These are phyloP conservation scores for Crotalus tigris DNA, from an alignment of 2,113 vertebrate genomes.

Conservation along the genomic window DNA sequence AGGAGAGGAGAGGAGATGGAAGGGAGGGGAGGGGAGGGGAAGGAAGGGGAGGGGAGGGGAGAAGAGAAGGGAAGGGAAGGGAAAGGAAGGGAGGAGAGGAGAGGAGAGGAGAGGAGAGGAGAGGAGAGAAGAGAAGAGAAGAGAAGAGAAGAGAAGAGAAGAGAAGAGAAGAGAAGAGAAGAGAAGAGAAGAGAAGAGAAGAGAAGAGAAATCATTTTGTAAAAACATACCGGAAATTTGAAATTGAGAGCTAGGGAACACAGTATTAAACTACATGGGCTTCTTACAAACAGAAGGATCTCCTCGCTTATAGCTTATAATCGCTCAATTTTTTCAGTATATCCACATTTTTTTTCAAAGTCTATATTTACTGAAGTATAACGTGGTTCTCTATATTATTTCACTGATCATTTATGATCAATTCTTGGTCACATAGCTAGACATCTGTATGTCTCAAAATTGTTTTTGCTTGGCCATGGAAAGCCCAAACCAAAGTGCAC, in stretches of 20 bases:
- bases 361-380: background rate
- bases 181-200: background rate
- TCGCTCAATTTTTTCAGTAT: background rate
- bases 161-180: too few relatives aligned
- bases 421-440: background rate
- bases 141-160: too few relatives aligned
- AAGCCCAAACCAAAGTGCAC: fast-evolving
- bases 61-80: too few relatives aligned
- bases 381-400: background rate
- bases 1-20: too few relatives aligned
- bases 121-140: background rate
- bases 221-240: background rate
- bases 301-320: background rate
- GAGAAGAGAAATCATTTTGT: background rate
- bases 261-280: background rate
- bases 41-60: fast-evolving
- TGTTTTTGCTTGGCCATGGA: background rate
- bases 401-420: background rate
- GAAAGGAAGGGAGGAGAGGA: too few relatives aligned
- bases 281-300: background rate
- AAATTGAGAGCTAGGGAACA: background rate
- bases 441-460: background rate
- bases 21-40: too few relatives aligned
- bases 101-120: fast-evolving
- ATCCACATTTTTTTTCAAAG: background rate